These are phyloP conservation scores for Knipowitschia caucasica DNA, from an alignment of 2,797 vertebrate genomes.

Conservation along the genomic window DNA sequence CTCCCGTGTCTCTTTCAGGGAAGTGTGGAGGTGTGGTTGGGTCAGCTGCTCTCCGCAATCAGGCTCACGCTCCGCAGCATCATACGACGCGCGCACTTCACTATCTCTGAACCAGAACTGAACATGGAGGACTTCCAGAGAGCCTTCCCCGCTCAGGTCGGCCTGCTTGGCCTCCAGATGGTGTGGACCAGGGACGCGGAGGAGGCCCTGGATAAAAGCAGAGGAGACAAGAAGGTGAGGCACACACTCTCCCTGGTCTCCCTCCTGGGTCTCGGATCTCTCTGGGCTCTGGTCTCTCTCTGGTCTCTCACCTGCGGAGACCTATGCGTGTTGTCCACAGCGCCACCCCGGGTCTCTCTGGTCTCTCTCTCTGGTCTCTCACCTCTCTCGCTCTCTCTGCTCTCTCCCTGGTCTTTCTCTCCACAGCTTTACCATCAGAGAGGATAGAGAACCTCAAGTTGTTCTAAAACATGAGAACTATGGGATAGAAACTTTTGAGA, in stretches of 20 bases:
- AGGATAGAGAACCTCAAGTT: no score
- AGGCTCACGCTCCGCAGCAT: constrained; percentile 79
- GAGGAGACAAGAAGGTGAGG: constrained; percentile 81
- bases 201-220: constrained; percentile 75
- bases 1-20: background rate
- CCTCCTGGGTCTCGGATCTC: no score
- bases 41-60: constrained; percentile 76
- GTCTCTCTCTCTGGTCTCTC: no score
- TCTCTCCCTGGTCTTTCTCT: no score
- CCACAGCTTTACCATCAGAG: no score
- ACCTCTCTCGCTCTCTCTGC: no score
- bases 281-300: no score
- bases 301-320: no score
- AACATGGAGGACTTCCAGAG: constrained; percentile 80
- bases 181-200: constrained; percentile 86
- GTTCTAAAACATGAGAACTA: no score
- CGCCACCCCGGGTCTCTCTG: no score
- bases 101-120: constrained; percentile 71
- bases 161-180: constrained; percentile 85
- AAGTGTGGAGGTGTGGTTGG: constrained; percentile 82
- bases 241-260: background rate
- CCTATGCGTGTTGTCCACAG: no score
- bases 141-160: constrained; percentile 82
- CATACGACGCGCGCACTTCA: constrained; percentile 76
- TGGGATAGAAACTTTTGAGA: no score